Conservation (phyloP, 2,797 vertebrate genomes). For the Sylvilagus floridanus region DNA sequence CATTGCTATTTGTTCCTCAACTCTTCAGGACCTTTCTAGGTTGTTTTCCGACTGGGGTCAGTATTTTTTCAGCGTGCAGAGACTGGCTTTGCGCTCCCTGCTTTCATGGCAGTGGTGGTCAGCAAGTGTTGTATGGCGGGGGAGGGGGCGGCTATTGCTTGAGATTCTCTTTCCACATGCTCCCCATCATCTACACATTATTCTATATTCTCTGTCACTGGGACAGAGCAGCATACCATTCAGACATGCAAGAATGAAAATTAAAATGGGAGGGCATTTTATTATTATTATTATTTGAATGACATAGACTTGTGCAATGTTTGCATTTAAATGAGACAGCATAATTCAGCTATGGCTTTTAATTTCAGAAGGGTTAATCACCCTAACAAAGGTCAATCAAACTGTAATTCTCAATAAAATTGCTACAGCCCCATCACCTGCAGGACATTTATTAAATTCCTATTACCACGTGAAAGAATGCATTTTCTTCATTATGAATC, state of each 20-base stretch:
- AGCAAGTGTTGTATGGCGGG: not conserved
- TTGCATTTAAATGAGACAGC: constrained; percentile 90
- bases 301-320: constrained; percentile 78
- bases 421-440: constrained; percentile 86
- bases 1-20: constrained; percentile 56
- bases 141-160: not conserved
- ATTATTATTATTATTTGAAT: constrained; percentile 82
- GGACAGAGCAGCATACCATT: constrained; percentile 82
- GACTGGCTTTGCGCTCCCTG: constrained; percentile 30
- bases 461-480: constrained; percentile 87
- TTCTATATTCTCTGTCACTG: constrained; percentile 70
- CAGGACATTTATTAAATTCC: constrained; percentile 88
- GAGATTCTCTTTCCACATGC: constrained; percentile 17
- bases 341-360: constrained; percentile 88
- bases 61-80: constrained; percentile 12
- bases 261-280: constrained; percentile 79
- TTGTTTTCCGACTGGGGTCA: not conserved
- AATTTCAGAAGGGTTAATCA: constrained; percentile 91
- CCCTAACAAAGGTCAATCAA: constrained; percentile 89
- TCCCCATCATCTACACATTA: constrained; percentile 58
- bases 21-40: constrained; percentile 61
- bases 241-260: constrained; percentile 83
- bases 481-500: constrained; percentile 72
- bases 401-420: constrained; percentile 90
- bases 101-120: not conserved